These are phyloP conservation scores for Microctonus hyperodae DNA, from an alignment of 2,888 invertebrate species.

Conservation along the genomic window DNA sequence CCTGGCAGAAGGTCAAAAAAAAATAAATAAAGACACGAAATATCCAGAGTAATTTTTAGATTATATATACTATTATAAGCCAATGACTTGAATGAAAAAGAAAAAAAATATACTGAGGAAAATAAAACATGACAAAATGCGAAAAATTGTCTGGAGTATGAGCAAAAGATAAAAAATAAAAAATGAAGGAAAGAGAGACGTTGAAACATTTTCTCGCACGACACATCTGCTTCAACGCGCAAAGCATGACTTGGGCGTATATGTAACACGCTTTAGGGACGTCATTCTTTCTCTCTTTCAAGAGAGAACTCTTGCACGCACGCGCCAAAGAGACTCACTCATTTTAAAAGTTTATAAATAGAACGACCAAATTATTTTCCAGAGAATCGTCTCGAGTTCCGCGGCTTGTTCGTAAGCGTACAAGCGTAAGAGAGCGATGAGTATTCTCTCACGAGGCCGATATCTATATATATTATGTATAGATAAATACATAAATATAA, in stretches of 20 bases:
- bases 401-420: constrained; percentile 29
- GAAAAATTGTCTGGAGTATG: constrained; percentile 17
- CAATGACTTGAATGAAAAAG: neutral
- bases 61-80: neutral
- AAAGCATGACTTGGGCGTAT: constrained; percentile 16
- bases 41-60: constrained; percentile 1
- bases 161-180: neutral
- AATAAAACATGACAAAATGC: constrained; percentile 8
- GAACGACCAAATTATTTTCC: constrained; percentile 45
- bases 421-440: constrained; percentile 25
- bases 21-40: neutral
- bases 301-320: constrained; percentile 12
- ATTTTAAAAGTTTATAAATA: constrained; percentile 44
- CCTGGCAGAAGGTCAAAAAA: constrained; percentile 27
- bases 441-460: constrained; percentile 13
- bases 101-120: neutral
- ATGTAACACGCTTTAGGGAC: constrained; percentile 18
- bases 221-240: constrained; percentile 35
- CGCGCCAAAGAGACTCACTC: constrained; percentile 35
- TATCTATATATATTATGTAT: constrained; percentile 9
- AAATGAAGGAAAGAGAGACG: constrained; percentile 6
- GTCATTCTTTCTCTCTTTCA: neutral
- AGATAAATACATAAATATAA: constrained; percentile 4
- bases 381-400: constrained; percentile 42
- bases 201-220: constrained; percentile 33